These are phyloP conservation scores for Anastatus disparis DNA, from an alignment of 1,140 invertebrate genomes.

Conservation along the genomic window DNA sequence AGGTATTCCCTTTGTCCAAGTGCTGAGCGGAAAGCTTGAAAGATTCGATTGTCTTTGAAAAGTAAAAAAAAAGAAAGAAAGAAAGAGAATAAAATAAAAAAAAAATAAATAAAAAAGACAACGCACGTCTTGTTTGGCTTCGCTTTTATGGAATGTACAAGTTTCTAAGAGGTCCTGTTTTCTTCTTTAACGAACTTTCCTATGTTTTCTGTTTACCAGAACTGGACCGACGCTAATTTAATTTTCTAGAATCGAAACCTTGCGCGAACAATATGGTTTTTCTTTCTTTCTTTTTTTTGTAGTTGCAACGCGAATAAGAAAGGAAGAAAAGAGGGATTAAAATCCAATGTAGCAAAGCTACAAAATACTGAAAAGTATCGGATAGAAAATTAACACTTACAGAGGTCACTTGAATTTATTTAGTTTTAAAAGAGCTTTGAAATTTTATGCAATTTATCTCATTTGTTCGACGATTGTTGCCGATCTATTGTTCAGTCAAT, in stretches of 20 bases:
- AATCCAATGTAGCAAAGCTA: constrained; percentile 3
- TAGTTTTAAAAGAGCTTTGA: background rate
- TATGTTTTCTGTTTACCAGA: constrained; percentile 41
- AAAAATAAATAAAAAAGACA: background rate
- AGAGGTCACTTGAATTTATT: background rate
- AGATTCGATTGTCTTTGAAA: constrained; percentile 34
- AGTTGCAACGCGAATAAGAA: background rate
- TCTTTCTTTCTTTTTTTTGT: too few species aligned
- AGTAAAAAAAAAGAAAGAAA: background rate
- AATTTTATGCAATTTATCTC: constrained; percentile 27
- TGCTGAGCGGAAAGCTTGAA: background rate
- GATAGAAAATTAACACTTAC: constrained; percentile 23
- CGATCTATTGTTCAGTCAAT: background rate
- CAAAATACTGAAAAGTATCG: background rate
- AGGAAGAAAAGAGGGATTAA: too few species aligned
- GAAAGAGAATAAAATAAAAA: background rate
- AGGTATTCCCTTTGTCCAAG: constrained; percentile 38
- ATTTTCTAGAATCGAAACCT: constrained; percentile 26
- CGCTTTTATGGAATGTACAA: constrained; percentile 2
- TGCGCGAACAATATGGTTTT: background rate
- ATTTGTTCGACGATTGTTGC: too few species aligned
- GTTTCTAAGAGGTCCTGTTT: background rate
- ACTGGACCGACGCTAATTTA: constrained; percentile 16
- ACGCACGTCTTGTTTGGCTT: constrained; percentile 24
- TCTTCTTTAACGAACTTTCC: constrained; percentile 41